Base-by-base conservation (phyloP, 2,888 invertebrate genomes). In the Aelia acuminata region DNA sequence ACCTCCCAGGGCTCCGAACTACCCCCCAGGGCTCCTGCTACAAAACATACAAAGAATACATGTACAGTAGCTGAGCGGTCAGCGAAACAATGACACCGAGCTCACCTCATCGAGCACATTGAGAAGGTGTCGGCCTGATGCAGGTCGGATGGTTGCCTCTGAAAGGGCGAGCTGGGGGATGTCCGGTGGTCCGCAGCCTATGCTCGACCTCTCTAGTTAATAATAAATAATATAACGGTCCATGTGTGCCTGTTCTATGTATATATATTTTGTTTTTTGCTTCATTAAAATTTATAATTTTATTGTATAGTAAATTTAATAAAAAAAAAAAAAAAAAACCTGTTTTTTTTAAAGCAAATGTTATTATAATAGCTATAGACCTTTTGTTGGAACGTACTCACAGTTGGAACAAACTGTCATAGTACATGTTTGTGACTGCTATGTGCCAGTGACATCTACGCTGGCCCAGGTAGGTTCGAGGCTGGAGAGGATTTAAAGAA, bases 41-140 rank as follows among this genome's bases (percentile, higher is more conserved):
- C 43, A 75, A 39, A 75, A 43, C 39, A 35, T 15, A 22, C 10
- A 47, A n/a, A 80, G 43, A 43, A 47, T 47, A n/a, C 4, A n/a
- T 11, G 22, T 43, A 43, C 43, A 80, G 80, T 80, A 43, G 39
- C 80, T 7, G 80, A 80, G 80, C 43, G 43, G 80, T 80, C 80
- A 80, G 43, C n/a, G 13, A 20, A 43, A 80, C 80, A 80, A 80
- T 35, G 80, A 80, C 35, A 70, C 63, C 35, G 35, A 43, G 13
- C 80, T 47, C 39, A 39, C 43, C 43, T 43, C 80, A 80, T 20
- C n/a, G 80, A 13, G 43, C 80, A 80, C 80, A 80, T 80, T 80
- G n/a, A 43, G 43, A n/a, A 80, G 80, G 80, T 80, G 80, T 80
- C 80, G 43, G 43, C 39, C n/a, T 80, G 43, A 80, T 80, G 80